Evolutionary conservation across 2,797 vertebrate species (phyloP).

Genomic region (Champsocephalus gunnari): DNA sequence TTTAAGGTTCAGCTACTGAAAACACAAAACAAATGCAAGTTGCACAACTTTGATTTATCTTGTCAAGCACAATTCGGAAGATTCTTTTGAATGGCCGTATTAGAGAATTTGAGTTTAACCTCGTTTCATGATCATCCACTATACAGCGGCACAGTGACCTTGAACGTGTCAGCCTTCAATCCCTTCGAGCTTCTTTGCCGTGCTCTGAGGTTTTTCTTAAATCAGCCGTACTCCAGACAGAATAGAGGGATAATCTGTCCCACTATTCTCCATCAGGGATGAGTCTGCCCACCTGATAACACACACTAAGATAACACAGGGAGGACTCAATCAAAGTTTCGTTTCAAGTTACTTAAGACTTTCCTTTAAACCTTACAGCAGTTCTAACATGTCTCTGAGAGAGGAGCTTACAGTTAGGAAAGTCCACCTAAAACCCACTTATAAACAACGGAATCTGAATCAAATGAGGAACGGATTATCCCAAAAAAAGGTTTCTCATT

Average conservation of each 20-base stretch:
- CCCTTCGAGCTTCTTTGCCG: conserved; percentile 38
- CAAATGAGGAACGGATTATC: conserved; percentile 46
- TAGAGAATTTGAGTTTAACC: conserved; percentile 18
- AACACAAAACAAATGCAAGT: conserved; percentile 1
- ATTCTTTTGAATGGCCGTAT: neutral
- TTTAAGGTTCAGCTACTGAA: neutral
- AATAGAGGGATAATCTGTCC: conserved; percentile 66
- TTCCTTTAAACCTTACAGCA: conserved; percentile 34
- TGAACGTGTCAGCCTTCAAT: conserved; percentile 35
- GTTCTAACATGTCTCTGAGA: conserved; percentile 16
- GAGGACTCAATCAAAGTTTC: conserved; percentile 54
- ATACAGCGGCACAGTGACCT: neutral
- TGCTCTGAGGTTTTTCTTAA: conserved; percentile 32
- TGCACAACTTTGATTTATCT: neutral
- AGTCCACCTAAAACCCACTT: conserved; percentile 28
- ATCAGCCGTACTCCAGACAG: conserved; percentile 45
- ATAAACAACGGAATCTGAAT: conserved; percentile 60
- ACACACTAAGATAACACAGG: conserved; percentile 46
- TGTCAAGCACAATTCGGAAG: neutral
- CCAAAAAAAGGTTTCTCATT: conserved; percentile 30
- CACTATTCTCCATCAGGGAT: conserved; percentile 58
- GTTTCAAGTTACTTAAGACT: conserved; percentile 52
- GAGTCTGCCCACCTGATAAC: conserved; percentile 68
- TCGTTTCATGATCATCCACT: conserved; percentile 30
- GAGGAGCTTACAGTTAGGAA: conserved; percentile 29